A percentile compares a stretch with the other conserved stretches of the same genome.
Evolutionary conservation across 2,797 vertebrate species (phyloP).

Genomic region (Clarias pachynema): DNA sequence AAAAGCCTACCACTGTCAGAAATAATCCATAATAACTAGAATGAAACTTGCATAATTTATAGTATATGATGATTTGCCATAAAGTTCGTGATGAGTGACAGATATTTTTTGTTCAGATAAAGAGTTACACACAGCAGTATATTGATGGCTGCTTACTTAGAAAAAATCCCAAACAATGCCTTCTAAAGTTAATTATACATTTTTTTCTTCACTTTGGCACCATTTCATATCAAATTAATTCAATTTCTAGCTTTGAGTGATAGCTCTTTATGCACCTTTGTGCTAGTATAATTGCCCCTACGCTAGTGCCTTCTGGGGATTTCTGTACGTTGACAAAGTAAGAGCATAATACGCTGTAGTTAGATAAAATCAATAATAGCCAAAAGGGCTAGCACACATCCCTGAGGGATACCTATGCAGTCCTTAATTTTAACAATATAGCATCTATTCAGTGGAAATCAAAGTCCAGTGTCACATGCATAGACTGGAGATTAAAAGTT

Average conservation of each 20-base stretch:
- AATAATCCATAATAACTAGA: neutral
- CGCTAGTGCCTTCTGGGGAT: neutral
- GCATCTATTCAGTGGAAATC: slow-evolving; percentile 15
- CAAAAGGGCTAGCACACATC: slow-evolving; percentile 19
- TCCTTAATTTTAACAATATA: slow-evolving; percentile 28
- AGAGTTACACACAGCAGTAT: neutral
- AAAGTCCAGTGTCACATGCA: slow-evolving; percentile 17
- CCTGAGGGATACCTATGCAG: slow-evolving; percentile 29
- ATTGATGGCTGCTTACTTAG: slow-evolving; percentile 5
- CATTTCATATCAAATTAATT: neutral
- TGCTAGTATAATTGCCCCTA: slow-evolving; percentile 27
- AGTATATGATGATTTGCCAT: neutral
- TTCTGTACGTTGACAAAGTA: slow-evolving; percentile 21
- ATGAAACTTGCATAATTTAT: slow-evolving; percentile 9
- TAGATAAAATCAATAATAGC: slow-evolving; percentile 33
- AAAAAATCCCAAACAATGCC: neutral
- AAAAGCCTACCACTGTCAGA: neutral
- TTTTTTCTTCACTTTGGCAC: neutral
- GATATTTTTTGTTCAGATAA: neutral
- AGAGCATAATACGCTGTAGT: slow-evolving; percentile 15
- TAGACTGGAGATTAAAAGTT: slow-evolving; percentile 22
- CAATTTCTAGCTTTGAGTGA: slow-evolving; percentile 6
- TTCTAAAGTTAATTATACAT: slow-evolving; percentile 9
- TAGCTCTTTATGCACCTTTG: slow-evolving; percentile 14
- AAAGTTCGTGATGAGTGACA: neutral